Evolutionary conservation across 2,113 vertebrate genomes (phyloP).

Genomic region (Vidua chalybeata): DNA sequence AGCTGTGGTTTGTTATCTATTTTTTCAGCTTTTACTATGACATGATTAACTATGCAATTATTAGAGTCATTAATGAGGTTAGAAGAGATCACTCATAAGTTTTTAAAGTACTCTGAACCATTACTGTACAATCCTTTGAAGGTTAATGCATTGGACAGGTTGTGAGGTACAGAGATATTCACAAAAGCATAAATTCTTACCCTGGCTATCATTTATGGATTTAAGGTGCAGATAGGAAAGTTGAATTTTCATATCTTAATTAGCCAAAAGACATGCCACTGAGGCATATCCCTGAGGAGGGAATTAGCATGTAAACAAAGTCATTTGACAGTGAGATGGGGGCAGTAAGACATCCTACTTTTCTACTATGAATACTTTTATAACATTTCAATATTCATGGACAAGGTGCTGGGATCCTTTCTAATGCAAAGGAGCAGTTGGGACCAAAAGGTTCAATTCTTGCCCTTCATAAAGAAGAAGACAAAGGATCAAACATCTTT

Average conservation of each 20-base stretch:
- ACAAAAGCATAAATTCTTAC: neutral
- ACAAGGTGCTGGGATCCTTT: neutral
- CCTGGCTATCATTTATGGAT: neutral
- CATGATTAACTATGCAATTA: slow-evolving; percentile 65
- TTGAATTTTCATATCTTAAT: neutral
- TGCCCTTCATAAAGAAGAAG: neutral
- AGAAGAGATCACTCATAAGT: slow-evolving; percentile 5
- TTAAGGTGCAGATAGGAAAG: neutral
- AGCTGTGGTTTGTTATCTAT: neutral
- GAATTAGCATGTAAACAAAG: neutral
- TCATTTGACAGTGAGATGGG: neutral
- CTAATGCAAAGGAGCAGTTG: neutral
- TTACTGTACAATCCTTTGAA: slow-evolving; percentile 17
- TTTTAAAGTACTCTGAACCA: neutral
- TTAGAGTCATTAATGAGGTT: slow-evolving; percentile 28
- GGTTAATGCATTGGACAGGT: slow-evolving; percentile 7
- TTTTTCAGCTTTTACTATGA: slow-evolving; percentile 36
- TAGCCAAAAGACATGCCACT: neutral
- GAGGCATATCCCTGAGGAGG: neutral
- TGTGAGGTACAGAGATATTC: neutral
- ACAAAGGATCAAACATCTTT: neutral
- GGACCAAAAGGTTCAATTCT: neutral
- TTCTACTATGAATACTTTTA: neutral
- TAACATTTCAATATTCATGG: neutral
- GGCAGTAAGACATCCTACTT: neutral